phyloP scores from a whole-genome alignment of 2,797 vertebrate species.

The Danio albolineatus region DNA sequence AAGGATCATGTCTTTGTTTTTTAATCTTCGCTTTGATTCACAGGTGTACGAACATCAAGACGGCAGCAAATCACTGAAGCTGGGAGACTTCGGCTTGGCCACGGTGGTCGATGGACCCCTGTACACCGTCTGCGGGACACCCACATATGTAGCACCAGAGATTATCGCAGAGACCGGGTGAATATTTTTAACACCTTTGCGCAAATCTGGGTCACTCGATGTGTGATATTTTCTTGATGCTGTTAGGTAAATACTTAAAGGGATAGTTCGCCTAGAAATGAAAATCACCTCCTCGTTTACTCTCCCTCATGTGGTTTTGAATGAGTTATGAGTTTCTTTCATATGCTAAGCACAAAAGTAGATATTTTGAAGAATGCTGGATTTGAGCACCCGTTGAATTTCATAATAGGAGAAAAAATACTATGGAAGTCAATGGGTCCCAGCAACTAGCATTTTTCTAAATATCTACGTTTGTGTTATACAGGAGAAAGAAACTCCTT shows the following conservation, averaged over 20 bases:
- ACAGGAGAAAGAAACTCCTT: no score
- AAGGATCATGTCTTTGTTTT: neutral
- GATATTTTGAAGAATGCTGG: no score
- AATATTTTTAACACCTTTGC: constrained; percentile 52
- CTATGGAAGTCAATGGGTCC: no score
- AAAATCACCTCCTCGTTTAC: no score
- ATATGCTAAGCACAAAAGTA: no score
- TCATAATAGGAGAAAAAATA: no score
- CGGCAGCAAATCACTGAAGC: constrained; percentile 95
- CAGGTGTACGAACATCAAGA: constrained; percentile 98
- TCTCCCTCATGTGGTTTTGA: no score
- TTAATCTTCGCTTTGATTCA: neutral
- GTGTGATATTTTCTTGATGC: neutral
- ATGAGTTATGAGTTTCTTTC: no score
- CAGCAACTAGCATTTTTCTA: no score
- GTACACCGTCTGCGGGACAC: constrained; percentile 96
- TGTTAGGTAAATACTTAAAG: neutral
- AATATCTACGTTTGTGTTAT: no score
- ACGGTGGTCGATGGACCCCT: constrained; percentile 95
- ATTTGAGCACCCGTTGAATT: no score
- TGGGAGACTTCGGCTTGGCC: constrained; percentile 96
- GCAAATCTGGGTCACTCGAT: constrained; percentile 1
- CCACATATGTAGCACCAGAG: constrained; percentile 98
- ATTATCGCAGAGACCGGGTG: constrained; percentile 98
- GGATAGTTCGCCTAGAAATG: no score